Percentiles rank a stretch among this genome's conserved stretches.
Evolutionary conservation across 2,888 invertebrate genomes (phyloP).

Genomic region (Pristionchus fissidentatus): DNA sequence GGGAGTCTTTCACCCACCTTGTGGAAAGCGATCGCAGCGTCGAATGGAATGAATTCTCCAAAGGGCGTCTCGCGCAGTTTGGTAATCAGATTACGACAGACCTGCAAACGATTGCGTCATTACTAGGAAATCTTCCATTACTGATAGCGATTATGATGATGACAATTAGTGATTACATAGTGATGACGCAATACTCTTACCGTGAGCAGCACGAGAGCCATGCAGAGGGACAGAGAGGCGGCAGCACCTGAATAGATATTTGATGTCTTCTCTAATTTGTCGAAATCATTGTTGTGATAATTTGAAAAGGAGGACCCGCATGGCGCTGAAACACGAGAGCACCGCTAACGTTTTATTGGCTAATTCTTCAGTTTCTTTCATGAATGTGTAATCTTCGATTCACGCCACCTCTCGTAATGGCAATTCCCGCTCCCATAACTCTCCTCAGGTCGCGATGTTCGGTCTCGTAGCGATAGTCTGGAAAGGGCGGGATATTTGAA

Average conservation of each 20-base stretch:
- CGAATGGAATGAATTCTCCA: constrained; percentile 92
- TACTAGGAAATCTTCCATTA: no score
- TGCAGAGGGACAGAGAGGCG: constrained; percentile 93
- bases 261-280: constrained; percentile 37
- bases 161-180: not conserved
- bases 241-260: constrained; percentile 82
- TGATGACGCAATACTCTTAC: constrained; percentile 53
- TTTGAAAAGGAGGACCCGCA: no score
- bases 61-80: constrained; percentile 93
- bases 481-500: constrained; percentile 44
- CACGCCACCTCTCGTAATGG: constrained; percentile 85
- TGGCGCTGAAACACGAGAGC: no score
- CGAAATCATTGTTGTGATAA: no score
- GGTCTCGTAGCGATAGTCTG: constrained; percentile 94
- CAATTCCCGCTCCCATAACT: constrained; percentile 97
- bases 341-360: no score
- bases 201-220: constrained; percentile 89
- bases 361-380: not conserved
- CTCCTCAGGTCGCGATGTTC: constrained; percentile 94
- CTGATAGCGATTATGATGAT: no score
- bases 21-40: constrained; percentile 95
- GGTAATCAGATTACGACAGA: constrained; percentile 88
- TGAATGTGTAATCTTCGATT: no score
- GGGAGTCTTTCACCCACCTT: constrained; percentile 80
- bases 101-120: no score